These are phyloP conservation scores for Eupeodes luniger DNA, from an alignment of 2,888 invertebrate genomes.

Conservation along the genomic window DNA sequence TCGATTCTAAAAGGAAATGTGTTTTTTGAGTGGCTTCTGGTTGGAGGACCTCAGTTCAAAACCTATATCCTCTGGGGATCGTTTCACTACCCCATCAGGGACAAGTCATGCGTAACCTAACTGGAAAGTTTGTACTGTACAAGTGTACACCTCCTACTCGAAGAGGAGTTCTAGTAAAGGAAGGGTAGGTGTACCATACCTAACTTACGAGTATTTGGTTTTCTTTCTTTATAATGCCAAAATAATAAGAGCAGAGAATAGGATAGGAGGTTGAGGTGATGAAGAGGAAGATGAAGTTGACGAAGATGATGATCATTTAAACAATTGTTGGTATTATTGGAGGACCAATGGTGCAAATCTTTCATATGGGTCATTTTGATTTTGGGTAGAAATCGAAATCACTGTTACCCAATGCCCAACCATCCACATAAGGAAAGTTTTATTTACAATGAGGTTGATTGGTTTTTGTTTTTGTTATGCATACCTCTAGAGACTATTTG, in stretches of 20 bases:
- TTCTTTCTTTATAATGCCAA: neutral
- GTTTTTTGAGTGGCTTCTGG: constrained; percentile 39
- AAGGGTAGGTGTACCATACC: no score
- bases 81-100: constrained; percentile 29
- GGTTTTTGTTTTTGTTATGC: constrained; percentile 26
- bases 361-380: constrained; percentile 43
- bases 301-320: constrained; percentile 23
- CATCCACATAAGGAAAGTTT: neutral
- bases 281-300: constrained; percentile 21
- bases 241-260: neutral
- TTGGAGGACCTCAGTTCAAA: constrained; percentile 23
- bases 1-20: constrained; percentile 13
- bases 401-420: neutral
- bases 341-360: constrained; percentile 24
- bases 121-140: neutral
- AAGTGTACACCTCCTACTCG: no score
- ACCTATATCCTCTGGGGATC: constrained; percentile 6
- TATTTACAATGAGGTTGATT: constrained; percentile 46
- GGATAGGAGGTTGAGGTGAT: neutral
- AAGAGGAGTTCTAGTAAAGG: no score
- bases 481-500: neutral
- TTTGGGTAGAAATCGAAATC: constrained; percentile 39
- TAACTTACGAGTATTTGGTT: neutral
- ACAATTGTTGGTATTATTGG: constrained; percentile 5
- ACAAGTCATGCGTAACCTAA: constrained; percentile 42